Evolutionary conservation across 2,113 vertebrate species (phyloP).

Genomic region (Grantiella picta): DNA sequence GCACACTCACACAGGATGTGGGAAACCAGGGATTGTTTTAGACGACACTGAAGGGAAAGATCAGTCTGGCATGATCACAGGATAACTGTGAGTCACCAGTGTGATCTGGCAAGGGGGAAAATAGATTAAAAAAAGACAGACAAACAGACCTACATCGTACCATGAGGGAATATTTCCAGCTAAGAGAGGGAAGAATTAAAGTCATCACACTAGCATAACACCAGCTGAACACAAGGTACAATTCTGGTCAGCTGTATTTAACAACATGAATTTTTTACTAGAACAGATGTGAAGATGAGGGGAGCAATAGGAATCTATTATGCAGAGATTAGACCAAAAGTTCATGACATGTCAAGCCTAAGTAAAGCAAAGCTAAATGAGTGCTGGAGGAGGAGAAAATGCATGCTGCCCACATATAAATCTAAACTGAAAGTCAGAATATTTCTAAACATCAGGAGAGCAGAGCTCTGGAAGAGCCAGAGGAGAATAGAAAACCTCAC

Average conservation of each 20-base stretch:
- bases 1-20: conserved; percentile 54
- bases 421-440: neutral
- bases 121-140: neutral
- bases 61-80: conserved; percentile 41
- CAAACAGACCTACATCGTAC: neutral
- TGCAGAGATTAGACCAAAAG: neutral
- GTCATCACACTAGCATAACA: neutral
- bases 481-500: neutral
- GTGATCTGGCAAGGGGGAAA: neutral
- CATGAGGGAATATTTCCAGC: neutral
- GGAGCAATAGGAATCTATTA: neutral
- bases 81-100: conserved; percentile 33
- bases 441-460: neutral
- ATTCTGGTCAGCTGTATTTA: neutral
- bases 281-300: neutral
- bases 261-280: neutral
- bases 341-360: neutral
- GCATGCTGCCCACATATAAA: neutral
- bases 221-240: neutral
- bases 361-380: neutral
- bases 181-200: neutral
- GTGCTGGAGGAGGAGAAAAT: neutral
- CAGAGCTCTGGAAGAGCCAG: neutral
- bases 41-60: conserved; percentile 18
- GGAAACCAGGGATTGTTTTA: conserved; percentile 17